phyloP scores from a whole-genome alignment of 1,140 invertebrate genomes.

The Zaprionus capensis region DNA sequence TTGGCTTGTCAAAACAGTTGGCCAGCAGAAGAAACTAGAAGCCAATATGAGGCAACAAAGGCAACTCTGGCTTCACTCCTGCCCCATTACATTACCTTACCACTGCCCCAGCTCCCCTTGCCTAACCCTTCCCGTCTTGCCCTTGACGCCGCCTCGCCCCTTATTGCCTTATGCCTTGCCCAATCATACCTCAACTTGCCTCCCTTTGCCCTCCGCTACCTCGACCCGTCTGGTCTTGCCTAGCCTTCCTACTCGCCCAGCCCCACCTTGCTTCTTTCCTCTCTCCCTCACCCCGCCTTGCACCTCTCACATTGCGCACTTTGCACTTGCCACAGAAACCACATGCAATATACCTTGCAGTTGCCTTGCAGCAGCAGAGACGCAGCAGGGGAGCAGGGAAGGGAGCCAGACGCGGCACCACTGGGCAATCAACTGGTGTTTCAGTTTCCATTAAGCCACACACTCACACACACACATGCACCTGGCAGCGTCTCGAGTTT shows the following conservation, averaged over 20 bases:
- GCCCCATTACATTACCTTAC: background rate
- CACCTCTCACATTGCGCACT: background rate
- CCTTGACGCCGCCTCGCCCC: background rate
- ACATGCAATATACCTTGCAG: conserved; percentile 66
- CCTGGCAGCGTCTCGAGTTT: conserved; percentile 44
- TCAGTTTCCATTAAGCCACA: conserved; percentile 72
- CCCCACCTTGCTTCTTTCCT: too few species aligned
- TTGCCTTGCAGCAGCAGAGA: conserved; percentile 23
- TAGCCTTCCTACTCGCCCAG: too few species aligned
- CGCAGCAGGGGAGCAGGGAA: conserved; percentile 1
- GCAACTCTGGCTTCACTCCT: background rate
- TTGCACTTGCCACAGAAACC: conserved; percentile 55
- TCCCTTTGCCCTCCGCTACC: too few species aligned
- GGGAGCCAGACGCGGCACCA: conserved; percentile 48
- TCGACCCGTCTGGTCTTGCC: too few species aligned
- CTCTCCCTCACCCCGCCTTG: background rate
- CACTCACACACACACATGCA: conserved; percentile 16
- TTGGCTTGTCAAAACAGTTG: conserved; percentile 60
- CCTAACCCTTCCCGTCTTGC: background rate
- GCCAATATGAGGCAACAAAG: conserved; percentile 19
- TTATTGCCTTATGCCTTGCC: background rate
- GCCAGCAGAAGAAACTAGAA: conserved; percentile 57
- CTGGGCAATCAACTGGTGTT: conserved; percentile 77
- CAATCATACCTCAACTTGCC: too few species aligned
- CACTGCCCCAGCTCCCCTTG: too few species aligned